Conservation (phyloP, 2,113 vertebrate species). For the Caracal caracal region DNA sequence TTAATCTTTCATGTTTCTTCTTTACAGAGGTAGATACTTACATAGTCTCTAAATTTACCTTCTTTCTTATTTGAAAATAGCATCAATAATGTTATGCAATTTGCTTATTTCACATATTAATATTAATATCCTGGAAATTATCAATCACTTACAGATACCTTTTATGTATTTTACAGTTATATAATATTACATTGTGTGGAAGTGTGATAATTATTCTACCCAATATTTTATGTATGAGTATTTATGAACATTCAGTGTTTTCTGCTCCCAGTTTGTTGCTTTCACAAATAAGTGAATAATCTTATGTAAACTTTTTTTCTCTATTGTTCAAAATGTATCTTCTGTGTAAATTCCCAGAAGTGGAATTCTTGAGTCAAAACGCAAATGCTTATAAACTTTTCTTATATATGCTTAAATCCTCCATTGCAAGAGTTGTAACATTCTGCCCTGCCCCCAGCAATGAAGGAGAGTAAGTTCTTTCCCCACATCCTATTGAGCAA, state of each 20-base stretch:
- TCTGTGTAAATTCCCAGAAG: not conserved
- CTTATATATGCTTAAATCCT: not conserved
- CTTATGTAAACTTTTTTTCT: not conserved
- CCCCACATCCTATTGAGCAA: not conserved
- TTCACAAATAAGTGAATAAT: not conserved
- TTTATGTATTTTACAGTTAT: not conserved
- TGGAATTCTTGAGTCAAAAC: not conserved
- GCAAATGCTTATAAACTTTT: not conserved
- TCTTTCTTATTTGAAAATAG: not conserved
- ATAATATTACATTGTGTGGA: not conserved
- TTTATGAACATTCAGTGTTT: not conserved
- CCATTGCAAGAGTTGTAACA: not conserved
- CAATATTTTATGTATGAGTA: not conserved
- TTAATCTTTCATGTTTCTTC: not conserved
- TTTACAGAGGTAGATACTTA: not conserved
- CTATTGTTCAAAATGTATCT: not conserved
- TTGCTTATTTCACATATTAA: not conserved
- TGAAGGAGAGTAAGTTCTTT: not conserved
- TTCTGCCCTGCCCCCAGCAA: not conserved
- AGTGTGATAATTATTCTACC: not conserved
- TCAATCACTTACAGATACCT: not conserved
- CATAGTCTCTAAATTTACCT: not conserved
- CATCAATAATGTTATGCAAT: not conserved
- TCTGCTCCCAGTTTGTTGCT: not conserved
- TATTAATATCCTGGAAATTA: not conserved